phyloP scores from a whole-genome alignment of 2,113 vertebrate species.

The Excalfactoria chinensis region DNA sequence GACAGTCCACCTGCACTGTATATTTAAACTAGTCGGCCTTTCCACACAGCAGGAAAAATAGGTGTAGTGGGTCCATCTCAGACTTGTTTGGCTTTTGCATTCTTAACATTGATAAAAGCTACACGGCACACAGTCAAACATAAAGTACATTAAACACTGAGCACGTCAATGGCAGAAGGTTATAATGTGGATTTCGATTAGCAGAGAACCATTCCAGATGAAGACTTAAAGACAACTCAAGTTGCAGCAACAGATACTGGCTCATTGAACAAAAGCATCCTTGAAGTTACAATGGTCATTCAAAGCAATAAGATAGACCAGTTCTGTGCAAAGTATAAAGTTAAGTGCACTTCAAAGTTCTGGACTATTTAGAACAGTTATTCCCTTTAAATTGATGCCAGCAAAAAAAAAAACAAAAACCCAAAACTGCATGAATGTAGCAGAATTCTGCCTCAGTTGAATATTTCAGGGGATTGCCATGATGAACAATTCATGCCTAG shows the following conservation, averaged over 20 bases:
- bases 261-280: conserved; percentile 65
- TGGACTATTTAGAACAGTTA: conserved; percentile 47
- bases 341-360: conserved; percentile 74
- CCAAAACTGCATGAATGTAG: conserved; percentile 41
- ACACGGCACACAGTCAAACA: conserved; percentile 59
- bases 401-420: neutral
- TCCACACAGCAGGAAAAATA: conserved; percentile 48
- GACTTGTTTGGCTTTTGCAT: conserved; percentile 55
- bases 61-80: conserved; percentile 21
- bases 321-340: conserved; percentile 63
- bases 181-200: conserved; percentile 56
- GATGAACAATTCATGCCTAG: conserved; percentile 43
- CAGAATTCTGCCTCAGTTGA: conserved; percentile 54
- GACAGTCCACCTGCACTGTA: conserved; percentile 15
- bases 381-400: conserved; percentile 61
- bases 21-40: conserved; percentile 6
- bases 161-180: conserved; percentile 54
- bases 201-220: conserved; percentile 57
- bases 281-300: conserved; percentile 36
- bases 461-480: conserved; percentile 16
- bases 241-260: conserved; percentile 58
- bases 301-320: conserved; percentile 61
- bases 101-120: conserved; percentile 45
- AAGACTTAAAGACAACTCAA: conserved; percentile 65
- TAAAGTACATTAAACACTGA: conserved; percentile 57